Evolutionary conservation across 2,888 invertebrate species (phyloP), one percentile per base, ranked within the genome.

Genomic region (Nezara viridula): DNA sequence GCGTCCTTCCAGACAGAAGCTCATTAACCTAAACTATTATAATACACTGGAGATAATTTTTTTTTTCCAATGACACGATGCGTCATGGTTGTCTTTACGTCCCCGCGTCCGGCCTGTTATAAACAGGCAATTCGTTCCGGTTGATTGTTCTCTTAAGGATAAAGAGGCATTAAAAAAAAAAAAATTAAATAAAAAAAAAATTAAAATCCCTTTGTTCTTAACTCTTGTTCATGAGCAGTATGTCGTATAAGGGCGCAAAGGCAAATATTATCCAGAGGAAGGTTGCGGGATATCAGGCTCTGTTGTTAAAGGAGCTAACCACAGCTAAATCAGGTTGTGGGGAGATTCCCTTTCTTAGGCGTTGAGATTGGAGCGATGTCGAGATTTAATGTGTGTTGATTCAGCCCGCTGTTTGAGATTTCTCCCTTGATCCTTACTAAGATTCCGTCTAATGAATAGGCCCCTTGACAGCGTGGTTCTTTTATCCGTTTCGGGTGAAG

Each of bases 351-450:
- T 16, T 66, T 66, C 19, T 32, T 66, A 1, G 14, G 6, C 52
- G 21, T 24, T 24, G 52, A 52, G 52, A 24, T 50, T 12, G 60
- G 60, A 19, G 66, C 3, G 16, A 32, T 32, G 19, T 66, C 3
- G 66, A 32, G 66, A 32, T 66, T 66, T 66, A 66, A 66, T 66
- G 66, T 66, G 66, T 66, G 66, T 66, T 66, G 66, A 66, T 66
- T 32, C 32, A 66, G 32, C 19, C 32, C n/a, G 24, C 66, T 32
- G 12, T 16, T 66, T 32, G 32, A 66, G 66, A 66, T 60, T 27
- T 27, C 60, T 27, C 60, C 27, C 60, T 60, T 27, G 60, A 60
- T 66, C 32, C 32, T 19, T 5, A 7, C 66, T 66, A 16, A 66
- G 66, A 66, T 32, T 32, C 66, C 4, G 16, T 66, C 66, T 66